Base-by-base conservation (phyloP, 2,797 vertebrate genomes). In the Microcaecilia unicolor region DNA sequence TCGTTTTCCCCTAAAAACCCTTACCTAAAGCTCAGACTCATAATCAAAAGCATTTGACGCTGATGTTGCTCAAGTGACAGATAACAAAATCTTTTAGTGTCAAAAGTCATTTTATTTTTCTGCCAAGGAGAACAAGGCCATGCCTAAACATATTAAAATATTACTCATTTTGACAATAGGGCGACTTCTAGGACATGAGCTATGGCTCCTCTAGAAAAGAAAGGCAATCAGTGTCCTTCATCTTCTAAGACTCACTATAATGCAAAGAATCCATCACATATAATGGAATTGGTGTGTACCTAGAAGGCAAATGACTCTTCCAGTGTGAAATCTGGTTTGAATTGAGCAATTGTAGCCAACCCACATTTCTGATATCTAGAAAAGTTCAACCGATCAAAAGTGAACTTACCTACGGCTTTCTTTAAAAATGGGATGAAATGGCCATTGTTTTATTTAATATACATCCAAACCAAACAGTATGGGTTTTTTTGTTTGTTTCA, bases 81-180 rank as follows among this genome's bases (percentile, higher is more conserved):
- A 65, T 73, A 72, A 74, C 34, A 72, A 70, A 70, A 58, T 48
- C 55, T 28, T 24, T 46, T 61, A 50, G 61, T 65, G 54, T 70
- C 65, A 71, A 56, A 70, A 78, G 43, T 51, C 34, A 59, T 74
- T 78, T 53, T 40, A 67, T 60, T 73, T 77, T 69, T 71, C 61
- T 50, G 55, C 64, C 46, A 58, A 51, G 55, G n/a, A 72, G 50
- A 37, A 72, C 61, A 59, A 63, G 74, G 25, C 43, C 27, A 53
- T 59, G 51, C 44, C 52, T 74, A 76, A 75, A 67, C 58, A 74
- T 78, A 78, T 71, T 81, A 78, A 78, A 80, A 76, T 78, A 83
- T 72, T 74, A 76, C 61, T 78, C 73, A 77, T 55, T 78, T 68
- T 78, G 77, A 76, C 75, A 84, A 64, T 58, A 71, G 53, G 77